phyloP scores from a whole-genome alignment of 2,888 invertebrate genomes.

The Phasia obesa region DNA sequence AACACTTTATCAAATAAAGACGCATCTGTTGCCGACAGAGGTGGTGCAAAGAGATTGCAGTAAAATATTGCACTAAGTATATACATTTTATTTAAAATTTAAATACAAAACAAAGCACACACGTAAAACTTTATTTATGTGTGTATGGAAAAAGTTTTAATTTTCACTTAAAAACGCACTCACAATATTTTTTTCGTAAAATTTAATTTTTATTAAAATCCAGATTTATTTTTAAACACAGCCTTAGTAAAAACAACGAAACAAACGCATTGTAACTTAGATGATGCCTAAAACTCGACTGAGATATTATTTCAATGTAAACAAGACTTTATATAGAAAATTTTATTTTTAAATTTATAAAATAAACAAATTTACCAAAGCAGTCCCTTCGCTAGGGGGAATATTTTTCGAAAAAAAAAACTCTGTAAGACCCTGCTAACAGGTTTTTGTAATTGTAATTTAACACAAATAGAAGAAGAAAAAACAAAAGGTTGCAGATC shows the following conservation, averaged over 20 bases:
- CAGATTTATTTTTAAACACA: constrained; percentile 14
- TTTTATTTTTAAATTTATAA: constrained; percentile 73
- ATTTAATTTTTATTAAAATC: neutral
- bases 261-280: constrained; percentile 70
- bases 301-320: constrained; percentile 74
- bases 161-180: neutral
- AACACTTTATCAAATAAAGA: constrained; percentile 58
- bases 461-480: no score
- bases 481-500: constrained; percentile 49
- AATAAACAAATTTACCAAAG: neutral
- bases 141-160: neutral
- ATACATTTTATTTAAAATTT: constrained; percentile 15
- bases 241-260: neutral
- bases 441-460: constrained; percentile 5
- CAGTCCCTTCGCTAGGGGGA: constrained; percentile 49
- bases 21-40: constrained; percentile 41
- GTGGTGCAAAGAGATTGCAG: neutral
- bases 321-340: constrained; percentile 77
- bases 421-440: constrained; percentile 41
- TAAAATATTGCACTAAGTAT: constrained; percentile 18
- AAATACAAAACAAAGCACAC: neutral
- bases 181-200: neutral
- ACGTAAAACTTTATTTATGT: neutral
- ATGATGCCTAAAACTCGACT: constrained; percentile 74
- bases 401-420: neutral